phyloP scores from a whole-genome alignment of 2,888 invertebrate species.

The Nomada ferruginata region DNA sequence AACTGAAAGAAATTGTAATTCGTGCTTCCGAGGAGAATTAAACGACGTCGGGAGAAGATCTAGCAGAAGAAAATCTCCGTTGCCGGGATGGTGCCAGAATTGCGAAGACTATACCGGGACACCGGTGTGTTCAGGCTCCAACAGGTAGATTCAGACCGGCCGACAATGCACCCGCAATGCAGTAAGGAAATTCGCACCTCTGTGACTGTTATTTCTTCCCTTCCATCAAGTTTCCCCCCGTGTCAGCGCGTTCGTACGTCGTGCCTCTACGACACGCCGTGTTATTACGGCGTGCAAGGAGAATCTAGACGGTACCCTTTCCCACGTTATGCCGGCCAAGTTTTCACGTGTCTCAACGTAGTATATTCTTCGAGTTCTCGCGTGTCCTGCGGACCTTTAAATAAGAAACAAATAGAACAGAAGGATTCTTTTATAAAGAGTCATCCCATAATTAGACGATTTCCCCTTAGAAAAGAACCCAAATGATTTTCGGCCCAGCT shows the following conservation, averaged over 20 bases:
- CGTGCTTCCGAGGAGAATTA: conserved; percentile 43
- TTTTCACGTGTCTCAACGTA: not conserved
- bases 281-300: conserved; percentile 2
- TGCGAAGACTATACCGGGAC: conserved; percentile 43
- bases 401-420: not conserved
- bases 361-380: too few relatives aligned
- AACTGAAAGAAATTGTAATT: conserved; percentile 46
- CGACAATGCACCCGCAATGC: conserved; percentile 77
- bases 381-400: not conserved
- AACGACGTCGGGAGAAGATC: conserved; percentile 25
- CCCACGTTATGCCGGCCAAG: not conserved
- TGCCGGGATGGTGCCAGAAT: conserved; percentile 55
- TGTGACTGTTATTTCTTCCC: conserved; percentile 39
- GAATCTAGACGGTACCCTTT: conserved; percentile 4
- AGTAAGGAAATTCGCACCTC: conserved; percentile 66
- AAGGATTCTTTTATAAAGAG: not conserved
- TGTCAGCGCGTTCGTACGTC: conserved; percentile 31
- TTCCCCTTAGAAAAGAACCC: too few relatives aligned
- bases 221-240: conserved; percentile 47
- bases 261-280: conserved; percentile 3
- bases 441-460: too few relatives aligned
- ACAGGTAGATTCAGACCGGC: conserved; percentile 77
- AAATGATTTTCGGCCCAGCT: conserved; percentile 18
- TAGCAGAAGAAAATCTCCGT: conserved; percentile 39
- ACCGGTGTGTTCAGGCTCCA: conserved; percentile 66